Conservation (phyloP, 2,888 invertebrate species). For the Pandemis corylana region DNA sequence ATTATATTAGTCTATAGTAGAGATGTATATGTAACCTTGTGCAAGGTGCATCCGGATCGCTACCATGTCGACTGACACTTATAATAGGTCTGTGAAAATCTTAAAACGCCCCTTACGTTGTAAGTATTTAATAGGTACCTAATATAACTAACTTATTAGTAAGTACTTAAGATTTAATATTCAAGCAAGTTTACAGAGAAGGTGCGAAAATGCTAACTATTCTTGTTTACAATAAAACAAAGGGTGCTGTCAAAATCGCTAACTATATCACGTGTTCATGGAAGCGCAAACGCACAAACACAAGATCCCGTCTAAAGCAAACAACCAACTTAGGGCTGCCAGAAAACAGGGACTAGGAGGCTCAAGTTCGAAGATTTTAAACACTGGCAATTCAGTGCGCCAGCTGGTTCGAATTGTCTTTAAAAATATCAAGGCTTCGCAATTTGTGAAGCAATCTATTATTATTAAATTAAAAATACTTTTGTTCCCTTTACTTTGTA, state of each 20-base stretch:
- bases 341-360: neutral
- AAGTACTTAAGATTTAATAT: neutral
- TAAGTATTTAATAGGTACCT: too few relatives aligned
- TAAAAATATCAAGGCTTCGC: neutral
- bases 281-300: slow-evolving; percentile 36
- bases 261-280: slow-evolving; percentile 35
- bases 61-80: too few relatives aligned
- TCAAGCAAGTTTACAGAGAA: slow-evolving; percentile 3
- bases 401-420: neutral
- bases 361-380: too few relatives aligned
- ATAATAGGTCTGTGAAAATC: too few relatives aligned
- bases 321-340: slow-evolving; percentile 27
- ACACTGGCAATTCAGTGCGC: too few relatives aligned
- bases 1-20: too few relatives aligned
- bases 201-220: slow-evolving; percentile 34
- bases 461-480: neutral
- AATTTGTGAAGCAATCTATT: neutral
- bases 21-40: too few relatives aligned
- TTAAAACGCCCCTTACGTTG: too few relatives aligned
- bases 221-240: slow-evolving; percentile 32
- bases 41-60: too few relatives aligned
- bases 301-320: slow-evolving; percentile 28
- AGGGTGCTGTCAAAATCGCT: slow-evolving; percentile 28
- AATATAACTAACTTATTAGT: too few relatives aligned
- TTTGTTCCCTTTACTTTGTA: neutral